phyloP scores from a whole-genome alignment of 2,888 invertebrate species.

The Drosophila recens region DNA sequence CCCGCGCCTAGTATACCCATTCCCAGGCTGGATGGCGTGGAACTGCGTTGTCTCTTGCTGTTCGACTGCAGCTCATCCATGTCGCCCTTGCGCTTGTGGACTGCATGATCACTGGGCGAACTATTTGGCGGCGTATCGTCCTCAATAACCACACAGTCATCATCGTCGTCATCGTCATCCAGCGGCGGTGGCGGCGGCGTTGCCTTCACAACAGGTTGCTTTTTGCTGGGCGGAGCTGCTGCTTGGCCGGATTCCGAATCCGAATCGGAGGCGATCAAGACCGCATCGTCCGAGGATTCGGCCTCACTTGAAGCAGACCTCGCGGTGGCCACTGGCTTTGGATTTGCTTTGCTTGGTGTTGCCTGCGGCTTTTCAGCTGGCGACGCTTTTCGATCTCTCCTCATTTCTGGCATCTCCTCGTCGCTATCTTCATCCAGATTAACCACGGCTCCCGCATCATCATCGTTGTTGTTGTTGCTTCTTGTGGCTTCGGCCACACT shows the following conservation, averaged over 20 bases:
- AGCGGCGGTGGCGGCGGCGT: slow-evolving; percentile 34
- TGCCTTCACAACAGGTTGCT: slow-evolving; percentile 26
- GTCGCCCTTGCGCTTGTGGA: slow-evolving; percentile 85
- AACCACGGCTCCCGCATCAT: slow-evolving; percentile 60
- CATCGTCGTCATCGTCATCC: slow-evolving; percentile 80
- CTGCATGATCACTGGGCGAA: slow-evolving; percentile 63
- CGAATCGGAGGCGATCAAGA: slow-evolving; percentile 84
- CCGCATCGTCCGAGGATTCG: slow-evolving; percentile 83
- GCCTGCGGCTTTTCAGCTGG: slow-evolving; percentile 19
- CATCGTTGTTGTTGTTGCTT: slow-evolving; percentile 29
- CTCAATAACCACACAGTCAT: slow-evolving; percentile 86
- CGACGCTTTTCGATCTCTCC: slow-evolving; percentile 20
- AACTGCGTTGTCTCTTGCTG: slow-evolving; percentile 79
- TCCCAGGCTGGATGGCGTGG: slow-evolving; percentile 47
- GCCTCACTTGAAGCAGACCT: slow-evolving; percentile 49
- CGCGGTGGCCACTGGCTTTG: neutral
- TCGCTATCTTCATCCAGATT: slow-evolving; percentile 83
- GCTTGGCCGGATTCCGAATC: slow-evolving; percentile 66
- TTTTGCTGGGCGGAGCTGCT: slow-evolving; percentile 41
- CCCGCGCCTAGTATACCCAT: slow-evolving; percentile 25
- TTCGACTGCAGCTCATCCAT: slow-evolving; percentile 86
- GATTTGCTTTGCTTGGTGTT: slow-evolving; percentile 35
- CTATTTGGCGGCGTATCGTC: slow-evolving; percentile 85
- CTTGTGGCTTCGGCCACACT: slow-evolving; percentile 44
- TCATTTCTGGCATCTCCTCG: slow-evolving; percentile 68